Conservation (phyloP, 2,888 invertebrate species). For the Conomelus anceps region DNA sequence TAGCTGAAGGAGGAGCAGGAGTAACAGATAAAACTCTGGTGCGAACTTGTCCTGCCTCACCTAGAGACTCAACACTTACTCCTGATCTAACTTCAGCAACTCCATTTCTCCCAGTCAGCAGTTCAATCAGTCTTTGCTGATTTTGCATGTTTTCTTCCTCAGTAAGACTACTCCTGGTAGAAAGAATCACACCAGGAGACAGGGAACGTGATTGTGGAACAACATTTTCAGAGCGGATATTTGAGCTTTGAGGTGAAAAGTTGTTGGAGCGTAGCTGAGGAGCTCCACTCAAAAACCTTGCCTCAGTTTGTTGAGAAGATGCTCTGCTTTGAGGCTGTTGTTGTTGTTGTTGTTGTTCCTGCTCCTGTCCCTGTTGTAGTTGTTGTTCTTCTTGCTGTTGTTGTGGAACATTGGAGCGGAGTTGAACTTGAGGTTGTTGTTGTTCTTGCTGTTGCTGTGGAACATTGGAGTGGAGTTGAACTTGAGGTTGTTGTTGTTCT, state of each 20-base stretch:
- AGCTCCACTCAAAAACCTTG: slow-evolving; percentile 30
- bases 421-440: neutral
- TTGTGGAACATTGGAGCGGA: neutral
- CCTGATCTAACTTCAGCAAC: slow-evolving; percentile 36
- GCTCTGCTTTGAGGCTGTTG: slow-evolving; percentile 29
- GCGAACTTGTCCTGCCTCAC: slow-evolving; percentile 45
- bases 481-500: neutral
- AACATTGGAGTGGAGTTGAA: neutral
- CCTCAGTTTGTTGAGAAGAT: slow-evolving; percentile 20
- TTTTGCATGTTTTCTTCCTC: slow-evolving; percentile 43
- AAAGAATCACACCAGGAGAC: slow-evolving; percentile 39
- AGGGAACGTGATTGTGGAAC: slow-evolving; percentile 33
- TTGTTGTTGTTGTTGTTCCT: slow-evolving; percentile 21
- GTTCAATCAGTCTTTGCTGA: slow-evolving; percentile 48
- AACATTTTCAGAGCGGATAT: slow-evolving; percentile 31
- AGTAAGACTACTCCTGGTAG: slow-evolving; percentile 36
- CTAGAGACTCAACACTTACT: slow-evolving; percentile 40
- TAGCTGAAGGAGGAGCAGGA: slow-evolving; percentile 47
- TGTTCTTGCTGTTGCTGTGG: slow-evolving; percentile 14
- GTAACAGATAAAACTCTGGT: slow-evolving; percentile 53
- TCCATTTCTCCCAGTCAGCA: slow-evolving; percentile 43
- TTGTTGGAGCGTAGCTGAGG: slow-evolving; percentile 19
- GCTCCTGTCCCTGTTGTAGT: slow-evolving; percentile 14
- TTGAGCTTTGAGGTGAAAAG: slow-evolving; percentile 36
- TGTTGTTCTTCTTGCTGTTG: neutral